Base-by-base conservation (phyloP, 2,113 vertebrate genomes). In the Panurus biarmicus region DNA sequence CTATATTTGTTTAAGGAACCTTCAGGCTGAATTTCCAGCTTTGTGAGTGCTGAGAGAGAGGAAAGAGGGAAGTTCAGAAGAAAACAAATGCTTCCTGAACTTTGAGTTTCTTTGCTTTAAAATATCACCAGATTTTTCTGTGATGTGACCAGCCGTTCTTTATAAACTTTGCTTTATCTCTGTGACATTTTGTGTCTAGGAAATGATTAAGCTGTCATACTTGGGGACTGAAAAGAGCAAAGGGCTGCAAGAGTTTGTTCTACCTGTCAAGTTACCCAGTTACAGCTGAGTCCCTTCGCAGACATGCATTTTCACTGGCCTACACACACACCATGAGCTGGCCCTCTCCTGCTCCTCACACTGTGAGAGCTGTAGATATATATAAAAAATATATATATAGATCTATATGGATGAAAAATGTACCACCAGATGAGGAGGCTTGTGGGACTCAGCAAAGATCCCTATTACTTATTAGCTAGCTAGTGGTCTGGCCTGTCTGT, bases 381-480 rank as follows among this genome's bases (percentile, higher is more conserved):
- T n/a, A n/a, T 51, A 11, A 79, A 76, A 50, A 29, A 64, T 42
- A 25, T 8, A 15, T 26, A 7, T 48, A 47, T 47, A 66, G 35
- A 79, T 42, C 21, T 58, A 9, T 35, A 45, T 20, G 45, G 61
- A 67, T 85, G 45, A 87, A 88, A 97, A 97, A 78, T 66, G 29
- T 92, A 69, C 72, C 79, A 94, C 90, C 85, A 69, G 77, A 92
- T 96, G 96, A 96, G 95, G 97, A 95, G 95, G 91, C 95, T 88
- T 95, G 94, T 96, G 97, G 94, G 95, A 95, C 94, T 98, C 97
- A 96, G 98, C 96, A 98, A 97, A 98, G 97, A 95, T 94, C 95
- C 91, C 96, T 97, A 98, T 99, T 99, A 99, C 98, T 99, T 97
- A 99, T 98, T 98, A 99, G 98, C 98, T 96, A 98, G 97, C 97